Base-by-base conservation (phyloP, 1,140 invertebrate species). In the Micrasema minimum region DNA sequence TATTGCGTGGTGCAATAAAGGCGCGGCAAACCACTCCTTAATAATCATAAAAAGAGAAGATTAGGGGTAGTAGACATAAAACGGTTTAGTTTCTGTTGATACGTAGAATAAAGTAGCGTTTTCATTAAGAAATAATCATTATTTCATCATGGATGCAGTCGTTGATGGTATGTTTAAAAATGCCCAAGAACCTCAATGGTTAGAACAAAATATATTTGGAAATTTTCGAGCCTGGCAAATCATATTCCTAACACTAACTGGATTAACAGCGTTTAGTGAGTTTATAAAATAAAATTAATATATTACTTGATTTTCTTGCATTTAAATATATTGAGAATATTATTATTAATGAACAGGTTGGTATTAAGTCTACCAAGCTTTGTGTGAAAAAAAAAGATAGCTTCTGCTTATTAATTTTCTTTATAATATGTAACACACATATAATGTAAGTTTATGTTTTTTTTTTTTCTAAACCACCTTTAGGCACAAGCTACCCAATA, bases 211-310 rank as follows among this genome's bases (percentile, higher is more conserved):
- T 43, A 80, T 88, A 26, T 74, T 87, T 35, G 86, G 85, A 23
- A 85, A 85, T 65, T 83, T 91, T 71, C 78, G 88, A 71, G 81
- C 87, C 51, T 90, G 89, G 90, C 89, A 90, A 76, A 83, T 90
- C 37, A 86, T 90, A 76, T 87, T 88, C 76, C 78, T 89, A 61
- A 86, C 86, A 77, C 81, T 89, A 46, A 86, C 85, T 41, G 82
- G 80, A 50, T 77, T 88, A 65, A 80, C 85, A 9, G 75, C 82
- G 70, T 69, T 88, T 76, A 80, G 89, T 90, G 79, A 86, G 86
- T 4, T n/a, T 57, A 23, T n/a, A n/a, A n/a, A n/a, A n/a, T n/a
- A n/a, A n/a, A n/a, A n/a, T n/a, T n/a, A n/a, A n/a, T n/a, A n/a
- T n/a, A n/a, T n/a, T n/a, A n/a, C n/a, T n/a, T n/a, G n/a, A n/a